Conservation (phyloP, 2,888 invertebrate species). For the Agrilus cyanescens region DNA sequence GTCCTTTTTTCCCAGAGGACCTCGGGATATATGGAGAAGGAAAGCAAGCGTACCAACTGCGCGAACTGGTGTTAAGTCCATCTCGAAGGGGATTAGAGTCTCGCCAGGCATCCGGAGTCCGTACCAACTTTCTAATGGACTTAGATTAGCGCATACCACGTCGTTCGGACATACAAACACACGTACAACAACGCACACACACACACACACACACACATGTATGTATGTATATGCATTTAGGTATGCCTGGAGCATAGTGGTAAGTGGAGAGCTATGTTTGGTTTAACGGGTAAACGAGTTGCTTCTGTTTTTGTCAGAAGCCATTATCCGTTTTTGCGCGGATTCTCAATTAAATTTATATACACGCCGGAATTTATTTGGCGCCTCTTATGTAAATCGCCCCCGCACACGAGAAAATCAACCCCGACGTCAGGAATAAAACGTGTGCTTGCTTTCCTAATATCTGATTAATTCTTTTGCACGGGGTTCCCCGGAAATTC, state of each 20-base stretch:
- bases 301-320: slow-evolving; percentile 26
- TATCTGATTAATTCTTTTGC: too few species aligned
- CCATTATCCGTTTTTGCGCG: slow-evolving; percentile 17
- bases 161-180: too few species aligned
- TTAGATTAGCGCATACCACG: slow-evolving; percentile 32
- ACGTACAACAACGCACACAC: too few species aligned
- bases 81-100: slow-evolving; percentile 18
- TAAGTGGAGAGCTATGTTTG: slow-evolving; percentile 39
- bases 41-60: slow-evolving; percentile 4
- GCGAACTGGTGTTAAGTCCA: slow-evolving; percentile 8
- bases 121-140: slow-evolving; percentile 32
- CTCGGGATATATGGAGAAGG: slow-evolving; percentile 3
- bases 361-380: slow-evolving; percentile 7
- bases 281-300: slow-evolving; percentile 36
- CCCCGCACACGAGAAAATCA: slow-evolving; percentile 1
- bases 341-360: slow-evolving; percentile 13
- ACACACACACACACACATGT: neutral
- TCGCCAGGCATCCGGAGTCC: slow-evolving; percentile 21
- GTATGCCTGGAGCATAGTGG: too few species aligned
- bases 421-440: too few species aligned
- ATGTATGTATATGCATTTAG: slow-evolving; percentile 22
- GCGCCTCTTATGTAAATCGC: slow-evolving; percentile 7
- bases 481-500: too few species aligned
- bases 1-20: slow-evolving; percentile 8
- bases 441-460: too few species aligned